Conservation (phyloP, 2,797 vertebrate species). For the Crenichthys baileyi region DNA sequence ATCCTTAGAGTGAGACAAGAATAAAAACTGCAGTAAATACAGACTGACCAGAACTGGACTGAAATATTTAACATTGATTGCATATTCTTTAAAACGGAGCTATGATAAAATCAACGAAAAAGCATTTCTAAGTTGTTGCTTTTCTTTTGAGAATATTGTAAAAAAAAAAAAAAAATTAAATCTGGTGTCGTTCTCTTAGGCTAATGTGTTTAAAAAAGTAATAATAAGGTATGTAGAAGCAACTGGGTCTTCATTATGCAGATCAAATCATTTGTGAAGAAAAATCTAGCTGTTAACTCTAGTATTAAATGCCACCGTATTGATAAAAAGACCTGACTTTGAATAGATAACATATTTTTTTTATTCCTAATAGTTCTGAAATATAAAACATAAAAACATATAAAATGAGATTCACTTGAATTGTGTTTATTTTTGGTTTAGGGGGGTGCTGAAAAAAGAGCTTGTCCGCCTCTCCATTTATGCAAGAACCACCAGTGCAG, state of each 20-base stretch:
- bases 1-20: too few relatives aligned
- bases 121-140: too few relatives aligned
- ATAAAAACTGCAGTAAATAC: not conserved
- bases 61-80: too few relatives aligned
- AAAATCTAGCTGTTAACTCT: not conserved
- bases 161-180: not conserved
- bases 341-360: not conserved
- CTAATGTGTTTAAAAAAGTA: not conserved
- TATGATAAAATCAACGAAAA: not conserved
- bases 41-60: not conserved
- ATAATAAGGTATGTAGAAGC: not conserved
- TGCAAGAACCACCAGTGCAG: slow-evolving; percentile 25
- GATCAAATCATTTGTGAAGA: not conserved
- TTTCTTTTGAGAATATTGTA: not conserved
- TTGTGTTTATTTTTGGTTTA: not conserved
- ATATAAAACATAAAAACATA: too few relatives aligned
- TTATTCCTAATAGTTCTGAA: too few relatives aligned
- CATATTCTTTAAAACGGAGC: not conserved
- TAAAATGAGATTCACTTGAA: not conserved
- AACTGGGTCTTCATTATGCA: not conserved
- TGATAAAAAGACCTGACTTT: not conserved
- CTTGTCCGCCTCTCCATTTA: not conserved
- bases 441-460: not conserved
- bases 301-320: not conserved
- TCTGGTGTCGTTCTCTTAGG: not conserved